A percentile compares a stretch with the other conserved stretches of the same genome.
Evolutionary conservation across 35 echinoderm and acorn worm genomes (phyloP).

Genomic region (Diadema setosum): DNA sequence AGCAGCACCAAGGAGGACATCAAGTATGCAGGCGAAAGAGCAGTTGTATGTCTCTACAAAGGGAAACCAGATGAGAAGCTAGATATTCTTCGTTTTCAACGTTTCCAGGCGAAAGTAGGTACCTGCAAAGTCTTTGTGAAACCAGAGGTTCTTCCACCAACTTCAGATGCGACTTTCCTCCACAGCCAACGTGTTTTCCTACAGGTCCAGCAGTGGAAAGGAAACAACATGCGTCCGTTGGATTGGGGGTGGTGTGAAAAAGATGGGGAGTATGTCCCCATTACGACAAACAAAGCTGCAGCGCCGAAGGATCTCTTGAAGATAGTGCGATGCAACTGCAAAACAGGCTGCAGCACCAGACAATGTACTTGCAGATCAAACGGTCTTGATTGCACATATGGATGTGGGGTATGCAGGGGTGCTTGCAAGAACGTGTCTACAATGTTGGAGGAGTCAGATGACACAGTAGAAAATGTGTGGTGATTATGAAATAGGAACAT

Average conservation of each 20-base stretch:
- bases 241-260: constrained; percentile 19
- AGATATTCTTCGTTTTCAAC: neutral
- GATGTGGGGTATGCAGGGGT: constrained; percentile 43
- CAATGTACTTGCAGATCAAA: constrained; percentile 35
- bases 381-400: constrained; percentile 16
- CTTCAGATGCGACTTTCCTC: constrained; percentile 4
- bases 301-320: constrained; percentile 7
- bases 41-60: constrained; percentile 6
- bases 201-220: constrained; percentile 38
- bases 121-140: neutral
- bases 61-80: neutral
- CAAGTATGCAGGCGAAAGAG: neutral
- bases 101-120: neutral
- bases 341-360: neutral
- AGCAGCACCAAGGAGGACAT: neutral
- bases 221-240: neutral
- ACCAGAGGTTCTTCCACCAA: neutral
- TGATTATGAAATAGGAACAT: neutral
- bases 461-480: neutral
- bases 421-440: neutral
- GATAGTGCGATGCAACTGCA: constrained; percentile 33
- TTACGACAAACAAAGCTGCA: neutral
- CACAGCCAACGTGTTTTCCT: constrained; percentile 26
- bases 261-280: neutral
- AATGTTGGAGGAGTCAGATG: neutral